Conservation (phyloP, 92 coral and sea anemone species). For the Heliopora coerulea region DNA sequence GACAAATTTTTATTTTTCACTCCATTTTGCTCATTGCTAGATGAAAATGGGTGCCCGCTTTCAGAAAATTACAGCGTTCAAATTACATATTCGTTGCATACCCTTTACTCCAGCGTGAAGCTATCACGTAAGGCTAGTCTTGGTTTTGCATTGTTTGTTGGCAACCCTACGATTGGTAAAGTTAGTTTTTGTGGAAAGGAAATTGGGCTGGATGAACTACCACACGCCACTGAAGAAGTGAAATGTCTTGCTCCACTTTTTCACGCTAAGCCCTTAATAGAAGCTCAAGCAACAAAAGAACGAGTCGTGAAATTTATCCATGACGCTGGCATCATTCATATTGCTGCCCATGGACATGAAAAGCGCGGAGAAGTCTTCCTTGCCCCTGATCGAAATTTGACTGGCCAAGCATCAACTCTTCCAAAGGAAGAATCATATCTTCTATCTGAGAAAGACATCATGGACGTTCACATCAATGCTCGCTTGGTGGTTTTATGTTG, state of each 20-base stretch:
- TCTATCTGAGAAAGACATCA: too few relatives aligned
- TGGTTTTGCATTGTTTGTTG: slow-evolving; percentile 43
- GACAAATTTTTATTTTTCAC: slow-evolving; percentile 27
- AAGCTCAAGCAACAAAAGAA: too few relatives aligned
- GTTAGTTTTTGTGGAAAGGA: slow-evolving; percentile 28
- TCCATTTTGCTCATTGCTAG: slow-evolving; percentile 42
- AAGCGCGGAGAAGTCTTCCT: too few relatives aligned
- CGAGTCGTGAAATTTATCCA: too few relatives aligned
- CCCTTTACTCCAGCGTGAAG: slow-evolving; percentile 2
- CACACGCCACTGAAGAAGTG: slow-evolving; percentile 15
- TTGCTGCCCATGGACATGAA: too few relatives aligned
- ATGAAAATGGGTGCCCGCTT: slow-evolving; percentile 7
- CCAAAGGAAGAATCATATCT: too few relatives aligned
- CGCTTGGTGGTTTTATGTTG: too few relatives aligned
- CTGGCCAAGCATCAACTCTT: too few relatives aligned
- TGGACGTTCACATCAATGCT: too few relatives aligned
- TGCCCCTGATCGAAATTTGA: too few relatives aligned
- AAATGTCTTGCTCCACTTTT: slow-evolving; percentile 14
- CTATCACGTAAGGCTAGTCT: not conserved
- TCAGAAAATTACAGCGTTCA: slow-evolving; percentile 37
- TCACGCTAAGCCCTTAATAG: too few relatives aligned
- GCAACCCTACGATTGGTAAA: slow-evolving; percentile 36
- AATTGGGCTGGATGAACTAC: slow-evolving; percentile 1
- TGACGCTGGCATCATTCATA: too few relatives aligned
- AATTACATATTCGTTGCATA: slow-evolving; percentile 41